Conservation (phyloP, 2,888 invertebrate genomes). For the Caenorhabditis sp. region DNA sequence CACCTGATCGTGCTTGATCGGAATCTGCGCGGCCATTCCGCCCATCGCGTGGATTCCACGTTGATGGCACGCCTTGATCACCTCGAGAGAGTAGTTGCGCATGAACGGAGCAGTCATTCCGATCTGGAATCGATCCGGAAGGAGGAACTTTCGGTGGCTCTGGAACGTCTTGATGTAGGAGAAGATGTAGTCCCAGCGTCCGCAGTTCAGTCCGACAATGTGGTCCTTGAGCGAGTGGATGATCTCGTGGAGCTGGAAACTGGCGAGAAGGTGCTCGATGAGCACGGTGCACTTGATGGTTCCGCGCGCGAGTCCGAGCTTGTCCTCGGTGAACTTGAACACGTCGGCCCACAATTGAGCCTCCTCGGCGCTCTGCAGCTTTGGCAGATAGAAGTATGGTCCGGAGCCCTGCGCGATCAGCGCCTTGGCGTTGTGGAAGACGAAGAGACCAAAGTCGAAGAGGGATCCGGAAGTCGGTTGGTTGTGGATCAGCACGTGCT, state of each 20-base stretch:
- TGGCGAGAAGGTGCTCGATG: conserved; percentile 85
- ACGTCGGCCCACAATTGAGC: conserved; percentile 85
- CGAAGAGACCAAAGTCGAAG: conserved; percentile 85
- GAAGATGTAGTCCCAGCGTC: conserved; percentile 84
- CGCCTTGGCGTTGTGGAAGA: conserved; percentile 84
- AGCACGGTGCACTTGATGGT: conserved; percentile 86
- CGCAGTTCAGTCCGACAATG: conserved; percentile 85
- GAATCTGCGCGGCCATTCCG: conserved; percentile 83
- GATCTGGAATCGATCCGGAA: conserved; percentile 84
- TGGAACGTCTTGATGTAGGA: conserved; percentile 79
- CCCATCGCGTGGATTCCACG: conserved; percentile 81
- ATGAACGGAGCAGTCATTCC: conserved; percentile 84
- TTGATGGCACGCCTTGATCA: conserved; percentile 78
- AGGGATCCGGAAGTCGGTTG: conserved; percentile 83
- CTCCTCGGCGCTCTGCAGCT: conserved; percentile 84
- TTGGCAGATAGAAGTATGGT: conserved; percentile 86
- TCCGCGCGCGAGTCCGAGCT: conserved; percentile 82
- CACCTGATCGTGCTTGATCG: conserved; percentile 80
- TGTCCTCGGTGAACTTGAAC: conserved; percentile 83
- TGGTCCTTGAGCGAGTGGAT: conserved; percentile 84
- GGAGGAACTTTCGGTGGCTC: conserved; percentile 82
- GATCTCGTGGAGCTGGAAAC: conserved; percentile 84
- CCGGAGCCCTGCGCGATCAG: conserved; percentile 83
- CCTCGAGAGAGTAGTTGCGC: conserved; percentile 83
- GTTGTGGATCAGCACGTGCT: conserved; percentile 79